phyloP scores from a whole-genome alignment of 2,888 invertebrate genomes.

The Anoplius nigerrimus region DNA sequence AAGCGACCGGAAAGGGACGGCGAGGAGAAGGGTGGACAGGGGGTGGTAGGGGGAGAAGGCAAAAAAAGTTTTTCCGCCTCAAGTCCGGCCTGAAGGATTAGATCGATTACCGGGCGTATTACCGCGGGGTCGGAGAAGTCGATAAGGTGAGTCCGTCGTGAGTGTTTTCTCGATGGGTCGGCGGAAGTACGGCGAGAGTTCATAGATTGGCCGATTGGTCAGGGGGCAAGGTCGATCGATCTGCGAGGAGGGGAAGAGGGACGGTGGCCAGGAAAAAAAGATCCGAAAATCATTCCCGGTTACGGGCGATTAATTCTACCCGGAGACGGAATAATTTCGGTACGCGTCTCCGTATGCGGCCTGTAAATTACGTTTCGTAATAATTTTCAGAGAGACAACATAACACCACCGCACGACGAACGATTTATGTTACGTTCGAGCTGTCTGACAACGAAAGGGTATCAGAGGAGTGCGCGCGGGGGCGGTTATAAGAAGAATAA shows the following conservation, averaged over 20 bases:
- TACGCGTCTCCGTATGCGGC: not conserved
- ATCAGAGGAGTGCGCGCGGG: not conserved
- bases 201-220: not conserved
- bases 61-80: slow-evolving; percentile 65
- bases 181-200: not conserved
- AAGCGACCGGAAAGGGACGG: slow-evolving; percentile 49
- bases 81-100: slow-evolving; percentile 68
- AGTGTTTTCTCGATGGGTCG: slow-evolving; percentile 35
- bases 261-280: not conserved
- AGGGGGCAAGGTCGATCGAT: slow-evolving; percentile 1
- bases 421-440: slow-evolving; percentile 2
- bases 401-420: not conserved
- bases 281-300: no score
- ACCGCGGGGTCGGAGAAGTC: slow-evolving; percentile 42
- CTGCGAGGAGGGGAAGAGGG: not conserved
- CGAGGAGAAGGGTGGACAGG: not conserved
- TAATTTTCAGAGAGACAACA: not conserved
- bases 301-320: no score
- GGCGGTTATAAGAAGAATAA: slow-evolving; percentile 36
- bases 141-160: slow-evolving; percentile 42
- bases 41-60: slow-evolving; percentile 17
- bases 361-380: not conserved
- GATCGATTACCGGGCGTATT: slow-evolving; percentile 70
- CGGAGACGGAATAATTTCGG: not conserved
- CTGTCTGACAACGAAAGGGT: slow-evolving; percentile 10